Evolutionary conservation across 2,888 invertebrate species (phyloP).

Genomic region (Temnothorax unifasciatus): DNA sequence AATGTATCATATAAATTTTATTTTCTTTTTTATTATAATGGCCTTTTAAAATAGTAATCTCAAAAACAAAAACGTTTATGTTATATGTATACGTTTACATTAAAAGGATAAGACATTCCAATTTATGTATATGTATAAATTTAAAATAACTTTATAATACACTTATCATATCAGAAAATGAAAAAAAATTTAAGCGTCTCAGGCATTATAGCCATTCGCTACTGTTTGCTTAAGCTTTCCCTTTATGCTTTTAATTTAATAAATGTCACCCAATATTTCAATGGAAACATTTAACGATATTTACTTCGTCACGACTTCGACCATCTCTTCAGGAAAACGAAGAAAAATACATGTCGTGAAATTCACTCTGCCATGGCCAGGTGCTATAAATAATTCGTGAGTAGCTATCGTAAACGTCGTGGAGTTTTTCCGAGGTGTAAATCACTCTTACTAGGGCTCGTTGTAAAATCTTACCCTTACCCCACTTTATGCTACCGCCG

Average conservation of each 20-base stretch:
- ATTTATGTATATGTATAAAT: not conserved
- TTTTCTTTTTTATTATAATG: not conserved
- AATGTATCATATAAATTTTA: not conserved
- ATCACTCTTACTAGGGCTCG: conserved; percentile 75
- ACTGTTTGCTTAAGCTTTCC: not conserved
- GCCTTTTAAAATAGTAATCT: not conserved
- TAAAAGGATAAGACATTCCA: not conserved
- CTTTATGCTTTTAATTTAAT: not conserved
- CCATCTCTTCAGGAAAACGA: conserved; percentile 35
- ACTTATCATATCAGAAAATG: not conserved
- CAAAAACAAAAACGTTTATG: no score
- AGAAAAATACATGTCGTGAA: conserved; percentile 40
- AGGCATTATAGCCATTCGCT: not conserved
- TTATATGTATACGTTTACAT: no score
- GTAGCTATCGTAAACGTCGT: conserved; percentile 82
- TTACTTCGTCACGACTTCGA: conserved; percentile 18
- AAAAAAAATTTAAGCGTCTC: not conserved
- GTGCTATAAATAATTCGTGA: conserved; percentile 82
- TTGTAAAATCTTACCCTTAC: conserved; percentile 75
- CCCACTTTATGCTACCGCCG: conserved; percentile 61
- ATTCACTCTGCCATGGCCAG: conserved; percentile 59
- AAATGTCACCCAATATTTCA: not conserved
- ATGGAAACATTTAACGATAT: conserved; percentile 6
- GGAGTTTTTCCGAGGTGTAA: conserved; percentile 79
- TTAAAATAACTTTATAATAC: not conserved